Evolutionary conservation across 2,888 invertebrate species (phyloP).

Genomic region (Galeopsomyia nigrocyanea): DNA sequence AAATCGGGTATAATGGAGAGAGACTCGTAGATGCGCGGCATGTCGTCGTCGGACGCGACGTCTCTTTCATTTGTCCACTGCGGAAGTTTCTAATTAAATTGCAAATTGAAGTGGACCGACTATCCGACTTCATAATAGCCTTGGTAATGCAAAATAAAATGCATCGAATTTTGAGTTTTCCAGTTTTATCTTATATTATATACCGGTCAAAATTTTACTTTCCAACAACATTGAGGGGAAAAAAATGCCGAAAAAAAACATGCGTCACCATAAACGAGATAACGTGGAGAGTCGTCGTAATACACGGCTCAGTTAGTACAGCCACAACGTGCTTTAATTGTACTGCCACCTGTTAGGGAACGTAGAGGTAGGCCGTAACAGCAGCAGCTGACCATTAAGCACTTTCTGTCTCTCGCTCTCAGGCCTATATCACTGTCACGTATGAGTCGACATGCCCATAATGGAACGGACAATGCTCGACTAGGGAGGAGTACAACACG

Average conservation of each 20-base stretch:
- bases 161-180: too few species aligned
- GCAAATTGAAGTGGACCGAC: conserved; percentile 21
- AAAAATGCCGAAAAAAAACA: too few species aligned
- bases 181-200: too few species aligned
- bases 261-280: too few species aligned
- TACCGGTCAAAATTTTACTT: too few species aligned
- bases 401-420: conserved; percentile 33
- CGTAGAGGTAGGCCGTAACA: conserved; percentile 51
- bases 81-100: conserved; percentile 26
- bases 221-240: too few species aligned
- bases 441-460: conserved; percentile 30
- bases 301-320: conserved; percentile 49
- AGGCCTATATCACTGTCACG: conserved; percentile 34
- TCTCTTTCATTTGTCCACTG: conserved; percentile 1
- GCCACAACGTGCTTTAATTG: conserved; percentile 65
- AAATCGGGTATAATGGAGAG: too few species aligned
- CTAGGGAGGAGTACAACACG: background rate
- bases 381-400: conserved; percentile 56
- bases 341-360: conserved; percentile 62
- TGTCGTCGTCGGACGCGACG: conserved; percentile 10
- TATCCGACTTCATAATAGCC: too few species aligned
- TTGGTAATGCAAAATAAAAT: too few species aligned
- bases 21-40: background rate
- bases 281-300: too few species aligned
- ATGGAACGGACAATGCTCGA: conserved; percentile 21